These are phyloP conservation scores for Phlogophora meticulosa DNA, from an alignment of 2,888 invertebrate species.

Conservation along the genomic window DNA sequence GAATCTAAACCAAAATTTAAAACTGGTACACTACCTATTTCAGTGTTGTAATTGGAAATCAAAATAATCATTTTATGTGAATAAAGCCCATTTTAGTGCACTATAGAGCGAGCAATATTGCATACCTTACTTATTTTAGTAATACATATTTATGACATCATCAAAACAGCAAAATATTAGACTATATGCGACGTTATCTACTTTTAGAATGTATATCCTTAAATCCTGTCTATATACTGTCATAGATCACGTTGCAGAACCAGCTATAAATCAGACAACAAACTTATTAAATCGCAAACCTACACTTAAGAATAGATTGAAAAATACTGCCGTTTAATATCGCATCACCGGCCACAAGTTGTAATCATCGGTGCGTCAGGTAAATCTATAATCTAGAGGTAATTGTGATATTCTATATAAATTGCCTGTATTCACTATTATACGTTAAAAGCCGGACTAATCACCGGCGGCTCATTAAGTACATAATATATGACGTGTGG, in stretches of 20 bases:
- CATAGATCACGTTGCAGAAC: slow-evolving; percentile 26
- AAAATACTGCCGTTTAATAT: slow-evolving; percentile 62
- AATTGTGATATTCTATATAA: slow-evolving; percentile 54
- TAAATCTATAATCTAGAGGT: slow-evolving; percentile 55
- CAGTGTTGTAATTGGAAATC: too few relatives aligned
- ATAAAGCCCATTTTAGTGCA: too few relatives aligned
- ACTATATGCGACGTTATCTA: too few relatives aligned
- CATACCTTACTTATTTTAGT: too few relatives aligned
- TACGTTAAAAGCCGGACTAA: slow-evolving; percentile 55
- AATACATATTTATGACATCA: too few relatives aligned
- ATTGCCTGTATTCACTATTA: slow-evolving; percentile 51
- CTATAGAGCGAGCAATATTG: too few relatives aligned
- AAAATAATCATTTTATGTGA: too few relatives aligned
- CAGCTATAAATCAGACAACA: slow-evolving; percentile 24
- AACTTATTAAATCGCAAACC: slow-evolving; percentile 38
- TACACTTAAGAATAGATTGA: slow-evolving; percentile 51
- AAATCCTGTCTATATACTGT: slow-evolving; percentile 13
- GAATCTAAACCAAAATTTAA: too few relatives aligned
- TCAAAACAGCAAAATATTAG: too few relatives aligned
- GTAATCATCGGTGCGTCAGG: slow-evolving; percentile 37
- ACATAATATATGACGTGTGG: slow-evolving; percentile 79
- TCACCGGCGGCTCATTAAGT: slow-evolving; percentile 70
- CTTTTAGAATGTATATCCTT: too few relatives aligned
- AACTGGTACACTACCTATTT: too few relatives aligned
- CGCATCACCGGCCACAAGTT: slow-evolving; percentile 49